These are phyloP conservation scores for Actenoides lindsayi DNA, from an alignment of 2,113 vertebrate genomes.

Conservation along the genomic window DNA sequence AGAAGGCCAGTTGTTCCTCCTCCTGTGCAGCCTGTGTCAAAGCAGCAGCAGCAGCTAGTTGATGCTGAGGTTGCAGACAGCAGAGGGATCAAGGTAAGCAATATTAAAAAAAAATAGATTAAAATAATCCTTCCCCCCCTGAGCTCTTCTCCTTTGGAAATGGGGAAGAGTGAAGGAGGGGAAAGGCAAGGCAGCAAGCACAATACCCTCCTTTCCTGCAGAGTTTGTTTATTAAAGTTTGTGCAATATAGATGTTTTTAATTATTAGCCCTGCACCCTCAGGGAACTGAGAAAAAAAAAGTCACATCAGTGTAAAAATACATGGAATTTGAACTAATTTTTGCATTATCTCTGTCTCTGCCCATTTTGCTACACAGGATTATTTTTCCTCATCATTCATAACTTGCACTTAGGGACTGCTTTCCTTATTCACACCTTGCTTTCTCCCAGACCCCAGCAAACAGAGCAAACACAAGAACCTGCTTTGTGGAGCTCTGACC, in stretches of 20 bases:
- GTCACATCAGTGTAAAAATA: neutral
- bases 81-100: neutral
- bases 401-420: neutral
- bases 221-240: constrained; percentile 5
- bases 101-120: neutral
- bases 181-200: neutral
- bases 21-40: neutral
- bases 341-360: neutral
- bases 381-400: neutral
- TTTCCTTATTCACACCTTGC: neutral
- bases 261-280: neutral
- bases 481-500: neutral
- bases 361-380: neutral
- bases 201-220: neutral
- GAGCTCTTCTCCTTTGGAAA: neutral
- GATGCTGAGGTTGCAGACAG: neutral
- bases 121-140: accelerated
- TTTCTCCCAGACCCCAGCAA: neutral
- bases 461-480: neutral
- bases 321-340: neutral
- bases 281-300: neutral
- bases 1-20: neutral
- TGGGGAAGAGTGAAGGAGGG: neutral
- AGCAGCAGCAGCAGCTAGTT: neutral
- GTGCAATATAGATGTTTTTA: constrained; percentile 10